These are phyloP conservation scores for Sebastes paucispinis DNA, from an alignment of 2,797 vertebrate species.

Conservation along the genomic window DNA sequence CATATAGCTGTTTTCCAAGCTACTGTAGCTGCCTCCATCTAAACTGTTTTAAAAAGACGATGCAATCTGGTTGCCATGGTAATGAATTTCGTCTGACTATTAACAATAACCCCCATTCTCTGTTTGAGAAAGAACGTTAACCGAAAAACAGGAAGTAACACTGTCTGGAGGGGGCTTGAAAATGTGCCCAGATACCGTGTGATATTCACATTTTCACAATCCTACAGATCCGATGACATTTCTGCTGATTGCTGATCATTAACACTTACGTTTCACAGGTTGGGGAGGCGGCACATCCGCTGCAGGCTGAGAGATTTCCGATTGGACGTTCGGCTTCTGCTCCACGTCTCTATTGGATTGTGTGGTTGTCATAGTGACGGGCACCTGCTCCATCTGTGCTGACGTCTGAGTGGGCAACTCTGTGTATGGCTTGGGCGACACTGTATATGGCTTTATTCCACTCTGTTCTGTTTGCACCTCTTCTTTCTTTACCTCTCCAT, in stretches of 20 bases:
- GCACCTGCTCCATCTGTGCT: slow-evolving; percentile 47
- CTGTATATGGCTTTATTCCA: slow-evolving; percentile 70
- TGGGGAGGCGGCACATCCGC: slow-evolving; percentile 56
- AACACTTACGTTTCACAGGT: slow-evolving; percentile 74
- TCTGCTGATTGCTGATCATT: neutral
- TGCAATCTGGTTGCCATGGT: too few relatives aligned
- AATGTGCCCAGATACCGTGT: neutral
- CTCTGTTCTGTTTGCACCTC: slow-evolving; percentile 50
- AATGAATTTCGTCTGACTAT: too few relatives aligned
- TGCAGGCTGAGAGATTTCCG: slow-evolving; percentile 61
- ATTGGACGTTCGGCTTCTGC: slow-evolving; percentile 60
- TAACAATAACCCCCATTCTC: too few relatives aligned
- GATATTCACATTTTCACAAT: neutral
- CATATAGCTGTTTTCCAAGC: too few relatives aligned
- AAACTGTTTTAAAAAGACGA: too few relatives aligned
- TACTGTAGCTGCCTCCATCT: too few relatives aligned
- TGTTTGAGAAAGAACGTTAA: too few relatives aligned
- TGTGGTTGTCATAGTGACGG: slow-evolving; percentile 58
- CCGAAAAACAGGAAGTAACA: too few relatives aligned
- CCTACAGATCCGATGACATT: neutral
- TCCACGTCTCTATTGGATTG: slow-evolving; percentile 55
- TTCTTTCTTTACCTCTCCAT: slow-evolving; percentile 68
- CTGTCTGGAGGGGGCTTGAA: neutral
- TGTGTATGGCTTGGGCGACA: slow-evolving; percentile 66
- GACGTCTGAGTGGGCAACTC: slow-evolving; percentile 55